Evolutionary conservation across 2,797 vertebrate species (phyloP), one percentile per base, ranked within the genome.

Genomic region (Brachyalestes nurse): DNA sequence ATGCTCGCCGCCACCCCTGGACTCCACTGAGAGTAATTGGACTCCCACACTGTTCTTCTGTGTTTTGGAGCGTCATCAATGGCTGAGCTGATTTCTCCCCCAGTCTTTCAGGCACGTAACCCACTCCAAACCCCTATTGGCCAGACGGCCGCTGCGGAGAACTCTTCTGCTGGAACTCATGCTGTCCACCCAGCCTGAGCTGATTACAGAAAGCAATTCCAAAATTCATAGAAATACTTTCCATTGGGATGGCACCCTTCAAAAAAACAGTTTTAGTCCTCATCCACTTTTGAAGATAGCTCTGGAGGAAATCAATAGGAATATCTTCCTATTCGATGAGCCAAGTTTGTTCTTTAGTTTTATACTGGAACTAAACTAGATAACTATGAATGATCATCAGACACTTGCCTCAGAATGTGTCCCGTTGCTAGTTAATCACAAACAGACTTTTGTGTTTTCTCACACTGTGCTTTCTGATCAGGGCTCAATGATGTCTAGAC

Each of bases 1-100:
- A 10, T 8, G 49, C 69, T 72, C 38, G 2, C 49, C 19, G 25
- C 49, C 69, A 55, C 69, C 49, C 1, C 38, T 66, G 34, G n/a
- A 51, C 28, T 74, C 12, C 49, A 13, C 28, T 57, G 40, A 53
- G 57, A 75, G 17, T 21, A 78, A 42, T 72, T 58, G 47, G 1
- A 17, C n/a, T 82, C 60, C 28, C 25, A 34, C 67, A 51, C 4
- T 58, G 21, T 71, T 49, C 55, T 61, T 34, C 65, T 14, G 40
- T 61, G 12, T 58, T 70, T 47, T 80, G 40, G 10, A 65, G 65
- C 53, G 23, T 72, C 23, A 61, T 75, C 61, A 77, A 75, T 57
- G n/a, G 42, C 47, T 47, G 19, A 19, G 9, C 28, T 84, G 82
- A 86, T 86, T 82, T 84, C 65, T 73, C 34, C 6, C 34, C 66